Evolutionary conservation across 2,797 vertebrate genomes (phyloP), one percentile per base, ranked within the genome.

Genomic region (Amblyraja radiata): DNA sequence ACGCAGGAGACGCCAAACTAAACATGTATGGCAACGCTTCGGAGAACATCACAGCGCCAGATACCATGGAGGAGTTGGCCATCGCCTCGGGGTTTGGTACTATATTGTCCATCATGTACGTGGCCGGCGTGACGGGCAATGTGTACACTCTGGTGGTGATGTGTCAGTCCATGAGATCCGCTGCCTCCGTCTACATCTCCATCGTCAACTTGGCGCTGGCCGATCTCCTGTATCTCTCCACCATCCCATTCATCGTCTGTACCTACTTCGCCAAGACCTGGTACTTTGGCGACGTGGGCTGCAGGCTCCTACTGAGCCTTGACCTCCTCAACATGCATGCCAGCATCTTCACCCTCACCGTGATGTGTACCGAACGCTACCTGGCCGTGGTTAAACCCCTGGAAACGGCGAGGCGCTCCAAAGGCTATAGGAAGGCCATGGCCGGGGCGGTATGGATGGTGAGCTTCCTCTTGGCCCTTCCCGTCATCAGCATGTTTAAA

Each of bases 311-410:
- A 0, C 97, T 99, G 94, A 98, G 98, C 93, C 96, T 98, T 95
- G 98, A 99, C 95, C 98, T 98, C 94, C 96, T 99, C 86, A 98
- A 98, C 91, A 99, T 99, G 98, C 98, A 99, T 0, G 98, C 98
- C 94, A 98, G 98, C 94, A 98, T 98, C 95, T 98, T 99, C 95
- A 98, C 98, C 0, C 96, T 99, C 94, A 98, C 97, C 0, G 95
- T 98, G 93, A 99, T 99, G 98, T 98, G 98, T 96, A 98, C 97
- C 0, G 98, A 99, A 93, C 97, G 98, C 13, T 99, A 99, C 95
- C 96, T 98, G 0, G 98, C 98, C 0, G 98, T 98, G 90, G 96
- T 98, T 94, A 98, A 98, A 94, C 98, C 98, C 1, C 95, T 99
- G 68, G 98, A 98, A 95, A 98, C 98, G 0, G 97, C 98, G 74